Evolutionary conservation across 2,888 invertebrate genomes (phyloP).

Genomic region (Agapetus fuscipes): DNA sequence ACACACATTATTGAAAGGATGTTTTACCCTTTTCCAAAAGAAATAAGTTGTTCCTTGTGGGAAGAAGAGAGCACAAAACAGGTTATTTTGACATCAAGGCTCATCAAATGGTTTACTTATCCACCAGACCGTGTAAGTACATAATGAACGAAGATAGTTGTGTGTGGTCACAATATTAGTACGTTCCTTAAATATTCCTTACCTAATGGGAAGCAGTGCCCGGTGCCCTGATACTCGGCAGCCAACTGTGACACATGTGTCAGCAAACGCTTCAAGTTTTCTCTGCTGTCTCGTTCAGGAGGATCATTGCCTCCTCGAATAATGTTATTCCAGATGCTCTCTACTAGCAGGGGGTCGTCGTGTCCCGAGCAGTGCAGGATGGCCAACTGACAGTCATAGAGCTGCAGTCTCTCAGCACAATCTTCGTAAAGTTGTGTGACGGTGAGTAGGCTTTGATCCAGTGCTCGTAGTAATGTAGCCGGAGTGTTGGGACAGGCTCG

Average conservation of each 20-base stretch:
- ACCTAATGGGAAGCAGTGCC: constrained; percentile 83
- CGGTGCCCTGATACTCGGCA: constrained; percentile 68
- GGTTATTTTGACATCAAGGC: too few species aligned
- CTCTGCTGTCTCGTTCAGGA: too few species aligned
- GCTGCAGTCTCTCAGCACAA: constrained; percentile 80
- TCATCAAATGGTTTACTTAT: too few species aligned
- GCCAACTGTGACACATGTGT: constrained; percentile 69
- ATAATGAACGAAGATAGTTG: too few species aligned
- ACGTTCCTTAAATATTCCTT: too few species aligned
- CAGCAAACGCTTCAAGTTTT: constrained; percentile 59
- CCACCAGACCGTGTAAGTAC: too few species aligned
- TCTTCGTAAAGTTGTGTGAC: constrained; percentile 88
- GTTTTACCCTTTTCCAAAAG: too few species aligned
- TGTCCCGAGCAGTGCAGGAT: constrained; percentile 93
- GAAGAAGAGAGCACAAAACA: too few species aligned
- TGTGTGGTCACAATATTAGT: too few species aligned
- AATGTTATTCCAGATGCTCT: constrained; percentile 87
- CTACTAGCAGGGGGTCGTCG: constrained; percentile 77
- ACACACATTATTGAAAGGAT: too few species aligned
- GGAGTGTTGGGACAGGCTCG: constrained; percentile 51
- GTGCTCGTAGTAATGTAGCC: constrained; percentile 53
- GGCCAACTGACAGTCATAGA: constrained; percentile 90
- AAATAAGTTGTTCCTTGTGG: too few species aligned
- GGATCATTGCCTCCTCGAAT: too few species aligned
- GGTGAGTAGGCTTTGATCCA: constrained; percentile 76